Conservation (phyloP, 1,140 invertebrate genomes). For the Drosophila kikkawai region DNA sequence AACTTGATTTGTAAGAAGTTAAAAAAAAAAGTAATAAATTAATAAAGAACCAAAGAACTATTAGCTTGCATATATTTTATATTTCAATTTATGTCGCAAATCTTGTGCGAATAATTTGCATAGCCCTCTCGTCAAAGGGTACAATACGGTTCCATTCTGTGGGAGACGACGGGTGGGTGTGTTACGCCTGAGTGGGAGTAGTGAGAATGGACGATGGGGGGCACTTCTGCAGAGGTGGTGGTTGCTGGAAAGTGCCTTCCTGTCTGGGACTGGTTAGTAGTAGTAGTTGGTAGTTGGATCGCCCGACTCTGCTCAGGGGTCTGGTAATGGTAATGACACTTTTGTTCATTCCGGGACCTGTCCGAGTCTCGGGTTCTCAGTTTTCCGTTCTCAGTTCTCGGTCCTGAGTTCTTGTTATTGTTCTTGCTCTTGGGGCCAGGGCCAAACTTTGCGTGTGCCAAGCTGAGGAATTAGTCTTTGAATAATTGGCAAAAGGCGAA, state of each 20-base stretch:
- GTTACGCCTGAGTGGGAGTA: conserved; percentile 26
- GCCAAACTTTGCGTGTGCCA: conserved; percentile 71
- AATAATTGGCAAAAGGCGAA: conserved; percentile 74
- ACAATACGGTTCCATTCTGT: conserved; percentile 35
- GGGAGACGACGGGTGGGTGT: conserved; percentile 6
- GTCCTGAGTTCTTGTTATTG: conserved; percentile 17
- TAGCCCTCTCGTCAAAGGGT: conserved; percentile 14
- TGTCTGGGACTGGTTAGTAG: conserved; percentile 44
- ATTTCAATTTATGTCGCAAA: neutral
- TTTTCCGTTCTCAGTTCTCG: neutral
- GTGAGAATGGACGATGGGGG: conserved; percentile 2
- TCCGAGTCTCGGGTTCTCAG: conserved; percentile 36
- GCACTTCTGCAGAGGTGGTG: conserved; percentile 12
- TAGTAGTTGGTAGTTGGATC: conserved; percentile 22
- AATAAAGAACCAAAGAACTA: neutral
- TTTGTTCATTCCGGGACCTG: conserved; percentile 63
- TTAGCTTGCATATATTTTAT: neutral
- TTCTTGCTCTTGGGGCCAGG: conserved; percentile 59
- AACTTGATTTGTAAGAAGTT: neutral
- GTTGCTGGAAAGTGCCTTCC: conserved; percentile 66
- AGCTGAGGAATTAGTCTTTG: conserved; percentile 74
- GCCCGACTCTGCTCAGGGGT: conserved; percentile 29
- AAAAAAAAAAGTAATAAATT: neutral
- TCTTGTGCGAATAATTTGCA: conserved; percentile 4
- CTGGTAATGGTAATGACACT: conserved; percentile 78